Percentiles rank a stretch among this genome's conserved stretches.
These are phyloP conservation scores for Rhimphoctona megacephalus DNA, from an alignment of 2,888 invertebrate genomes.

Conservation along the genomic window DNA sequence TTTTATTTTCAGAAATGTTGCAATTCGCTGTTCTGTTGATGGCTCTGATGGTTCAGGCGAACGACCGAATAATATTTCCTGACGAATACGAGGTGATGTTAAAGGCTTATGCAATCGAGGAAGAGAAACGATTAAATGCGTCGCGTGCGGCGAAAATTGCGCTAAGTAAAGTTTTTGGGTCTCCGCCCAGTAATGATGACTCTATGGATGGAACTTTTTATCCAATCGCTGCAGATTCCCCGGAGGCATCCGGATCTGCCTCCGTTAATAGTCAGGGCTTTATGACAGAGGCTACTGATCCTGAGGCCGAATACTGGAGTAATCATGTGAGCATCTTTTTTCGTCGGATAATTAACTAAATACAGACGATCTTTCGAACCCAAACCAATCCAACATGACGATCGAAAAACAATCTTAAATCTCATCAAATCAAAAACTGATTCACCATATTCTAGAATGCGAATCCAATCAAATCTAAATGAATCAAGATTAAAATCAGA, in stretches of 20 bases:
- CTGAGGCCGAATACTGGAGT: conserved; percentile 62
- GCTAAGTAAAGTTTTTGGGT: too few species aligned
- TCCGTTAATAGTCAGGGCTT: not conserved
- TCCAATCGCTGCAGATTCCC: not conserved
- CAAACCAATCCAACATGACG: too few species aligned
- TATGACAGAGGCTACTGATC: not conserved
- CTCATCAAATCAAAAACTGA: not conserved
- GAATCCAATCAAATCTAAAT: too few species aligned
- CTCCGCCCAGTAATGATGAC: too few species aligned
- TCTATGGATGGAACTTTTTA: not conserved
- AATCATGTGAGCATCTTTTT: conserved; percentile 66
- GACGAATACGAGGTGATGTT: conserved; percentile 68
- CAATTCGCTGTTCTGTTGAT: conserved; percentile 48
- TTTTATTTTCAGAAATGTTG: conserved; percentile 52
- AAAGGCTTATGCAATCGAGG: conserved; percentile 9
- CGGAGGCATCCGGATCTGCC: not conserved
- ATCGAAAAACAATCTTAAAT: not conserved
- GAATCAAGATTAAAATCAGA: too few species aligned
- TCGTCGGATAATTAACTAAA: not conserved
- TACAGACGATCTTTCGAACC: too few species aligned
- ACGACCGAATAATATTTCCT: conserved; percentile 73
- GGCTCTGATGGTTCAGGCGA: conserved; percentile 59
- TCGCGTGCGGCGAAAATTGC: conserved; percentile 3
- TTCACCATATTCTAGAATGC: not conserved
- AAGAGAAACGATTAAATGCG: not conserved